These are phyloP conservation scores for Arge pagana DNA, from an alignment of 2,888 invertebrate genomes.

Conservation along the genomic window DNA sequence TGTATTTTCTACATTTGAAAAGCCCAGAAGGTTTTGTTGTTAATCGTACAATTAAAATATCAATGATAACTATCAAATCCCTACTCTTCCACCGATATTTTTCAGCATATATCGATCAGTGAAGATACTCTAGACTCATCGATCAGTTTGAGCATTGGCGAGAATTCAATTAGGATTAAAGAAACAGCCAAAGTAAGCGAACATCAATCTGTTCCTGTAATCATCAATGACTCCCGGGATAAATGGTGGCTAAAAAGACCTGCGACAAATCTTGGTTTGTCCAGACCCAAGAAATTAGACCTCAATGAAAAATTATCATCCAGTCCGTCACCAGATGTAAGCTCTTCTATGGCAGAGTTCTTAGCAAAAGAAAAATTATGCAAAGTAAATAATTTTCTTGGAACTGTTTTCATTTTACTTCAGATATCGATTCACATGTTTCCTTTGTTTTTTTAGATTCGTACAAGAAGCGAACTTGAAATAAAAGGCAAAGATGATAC, in stretches of 20 bases:
- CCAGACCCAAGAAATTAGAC: conserved; percentile 31
- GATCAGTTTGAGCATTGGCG: conserved; percentile 46
- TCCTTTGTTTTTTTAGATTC: conserved; percentile 31
- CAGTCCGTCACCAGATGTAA: conserved; percentile 43
- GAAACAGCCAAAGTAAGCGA: conserved; percentile 38
- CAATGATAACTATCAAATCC: not conserved
- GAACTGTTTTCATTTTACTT: not conserved
- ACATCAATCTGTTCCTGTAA: not conserved
- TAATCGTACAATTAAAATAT: not conserved
- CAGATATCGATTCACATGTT: not conserved
- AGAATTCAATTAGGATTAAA: conserved; percentile 45
- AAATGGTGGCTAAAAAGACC: conserved; percentile 50
- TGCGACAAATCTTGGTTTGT: conserved; percentile 36
- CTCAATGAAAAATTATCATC: conserved; percentile 29
- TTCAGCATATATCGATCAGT: conserved; percentile 28
- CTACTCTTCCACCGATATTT: not conserved
- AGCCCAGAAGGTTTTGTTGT: not conserved
- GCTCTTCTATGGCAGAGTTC: conserved; percentile 53
- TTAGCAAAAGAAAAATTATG: conserved; percentile 51
- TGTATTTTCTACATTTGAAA: not conserved
- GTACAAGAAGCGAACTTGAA: conserved; percentile 39
- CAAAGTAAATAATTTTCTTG: conserved; percentile 38
- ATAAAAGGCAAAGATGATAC: conserved; percentile 48
- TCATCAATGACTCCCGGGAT: conserved; percentile 10
- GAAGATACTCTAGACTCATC: conserved; percentile 47